These are phyloP conservation scores for Bombus confusus DNA, from an alignment of 1,140 invertebrate species.

Conservation along the genomic window DNA sequence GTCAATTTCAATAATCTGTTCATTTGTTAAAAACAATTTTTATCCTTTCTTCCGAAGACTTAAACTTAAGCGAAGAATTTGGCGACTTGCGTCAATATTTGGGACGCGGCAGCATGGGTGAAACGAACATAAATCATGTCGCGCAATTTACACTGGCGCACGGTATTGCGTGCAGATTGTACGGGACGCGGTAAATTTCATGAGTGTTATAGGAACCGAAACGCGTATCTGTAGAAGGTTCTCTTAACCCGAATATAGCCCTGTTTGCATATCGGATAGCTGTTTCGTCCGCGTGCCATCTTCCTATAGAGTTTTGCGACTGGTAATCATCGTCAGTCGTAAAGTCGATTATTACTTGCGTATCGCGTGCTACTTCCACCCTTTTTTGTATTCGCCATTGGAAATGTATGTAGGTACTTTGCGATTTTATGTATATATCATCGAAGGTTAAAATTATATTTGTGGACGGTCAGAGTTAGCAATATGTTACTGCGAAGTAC, in stretches of 20 bases:
- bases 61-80: background rate
- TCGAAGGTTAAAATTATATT: background rate
- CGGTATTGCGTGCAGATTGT: slow-evolving; percentile 11
- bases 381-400: background rate
- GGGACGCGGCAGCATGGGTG: background rate
- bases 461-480: too few relatives aligned
- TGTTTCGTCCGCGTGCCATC: slow-evolving; percentile 37
- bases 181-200: slow-evolving; percentile 31
- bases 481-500: too few relatives aligned
- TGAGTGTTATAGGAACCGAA: slow-evolving; percentile 1
- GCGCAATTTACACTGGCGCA: background rate
- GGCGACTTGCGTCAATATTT: background rate
- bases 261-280: slow-evolving; percentile 57
- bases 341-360: slow-evolving; percentile 39
- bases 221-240: background rate
- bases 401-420: background rate
- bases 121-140: slow-evolving; percentile 10
- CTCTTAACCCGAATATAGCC: slow-evolving; percentile 59
- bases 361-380: slow-evolving; percentile 13
- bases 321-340: slow-evolving; percentile 37
- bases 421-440: background rate
- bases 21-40: too few relatives aligned
- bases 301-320: background rate
- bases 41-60: too few relatives aligned
- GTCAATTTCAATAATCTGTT: too few relatives aligned